Percentiles rank a stretch among this genome's conserved stretches.
These are phyloP conservation scores for Xestia rhomboidea DNA, from an alignment of 2,888 invertebrate species.

Conservation along the genomic window DNA sequence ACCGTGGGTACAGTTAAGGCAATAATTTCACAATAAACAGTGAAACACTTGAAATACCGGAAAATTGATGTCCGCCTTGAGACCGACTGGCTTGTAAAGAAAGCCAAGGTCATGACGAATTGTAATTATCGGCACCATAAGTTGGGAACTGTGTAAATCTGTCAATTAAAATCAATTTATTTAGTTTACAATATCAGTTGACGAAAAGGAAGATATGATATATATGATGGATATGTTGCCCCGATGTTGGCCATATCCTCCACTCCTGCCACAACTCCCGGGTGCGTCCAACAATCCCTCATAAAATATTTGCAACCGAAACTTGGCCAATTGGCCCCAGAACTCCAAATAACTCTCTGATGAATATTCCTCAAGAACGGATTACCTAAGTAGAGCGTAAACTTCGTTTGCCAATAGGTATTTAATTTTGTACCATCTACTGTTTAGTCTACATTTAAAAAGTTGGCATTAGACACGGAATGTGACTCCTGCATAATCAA, in stretches of 20 bases:
- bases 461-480: slow-evolving; percentile 43
- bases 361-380: neutral
- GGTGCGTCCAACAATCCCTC: neutral
- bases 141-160: slow-evolving; percentile 41
- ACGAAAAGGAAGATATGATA: slow-evolving; percentile 5
- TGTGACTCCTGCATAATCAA: slow-evolving; percentile 28
- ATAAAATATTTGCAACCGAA: neutral
- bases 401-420: neutral
- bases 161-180: slow-evolving; percentile 27
- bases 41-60: slow-evolving; percentile 74
- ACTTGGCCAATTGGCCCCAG: neutral
- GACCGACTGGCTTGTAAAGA: slow-evolving; percentile 70
- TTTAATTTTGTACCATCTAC: neutral
- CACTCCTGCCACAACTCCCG: neutral
- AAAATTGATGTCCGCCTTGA: slow-evolving; percentile 74
- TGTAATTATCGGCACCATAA: slow-evolving; percentile 66
- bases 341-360: neutral
- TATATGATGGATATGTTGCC: too few relatives aligned
- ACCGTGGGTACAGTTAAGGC: slow-evolving; percentile 10
- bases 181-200: neutral
- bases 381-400: neutral
- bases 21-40: slow-evolving; percentile 56
- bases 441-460: slow-evolving; percentile 10
- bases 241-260: neutral
- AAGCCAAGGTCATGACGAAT: slow-evolving; percentile 77